Percentiles rank a stretch among this genome's conserved stretches.
phyloP scores from a whole-genome alignment of 2,888 invertebrate species.

The Mythimna ferrago region DNA sequence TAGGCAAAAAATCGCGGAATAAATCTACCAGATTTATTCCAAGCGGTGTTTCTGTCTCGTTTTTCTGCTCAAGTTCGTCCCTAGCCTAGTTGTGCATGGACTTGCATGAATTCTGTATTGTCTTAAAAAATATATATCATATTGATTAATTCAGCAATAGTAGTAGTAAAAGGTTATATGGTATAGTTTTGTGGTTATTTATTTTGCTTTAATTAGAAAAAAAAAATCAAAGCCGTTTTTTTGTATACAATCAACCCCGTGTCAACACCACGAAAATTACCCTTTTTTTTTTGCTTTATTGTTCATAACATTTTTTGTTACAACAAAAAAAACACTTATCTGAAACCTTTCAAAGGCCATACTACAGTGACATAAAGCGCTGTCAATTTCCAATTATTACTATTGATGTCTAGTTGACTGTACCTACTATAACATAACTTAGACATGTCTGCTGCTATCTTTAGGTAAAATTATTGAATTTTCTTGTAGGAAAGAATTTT shows the following conservation, averaged over 20 bases:
- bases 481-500: not conserved
- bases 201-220: not conserved
- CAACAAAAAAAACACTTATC: too few species aligned
- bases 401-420: not conserved
- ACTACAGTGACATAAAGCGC: not conserved
- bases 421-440: slow-evolving; percentile 34
- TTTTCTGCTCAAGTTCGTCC: not conserved
- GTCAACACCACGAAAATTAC: not conserved
- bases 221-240: not conserved
- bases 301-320: too few species aligned
- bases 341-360: too few species aligned
- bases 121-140: not conserved
- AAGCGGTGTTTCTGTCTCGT: too few species aligned
- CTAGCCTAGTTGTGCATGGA: not conserved
- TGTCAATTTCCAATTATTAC: not conserved
- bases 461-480: slow-evolving; percentile 7
- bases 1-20: too few species aligned
- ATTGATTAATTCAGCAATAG: not conserved
- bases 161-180: not conserved
- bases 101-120: slow-evolving; percentile 16
- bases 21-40: too few species aligned
- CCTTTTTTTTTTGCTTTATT: too few species aligned
- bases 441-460: slow-evolving; percentile 39
- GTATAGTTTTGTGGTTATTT: not conserved
- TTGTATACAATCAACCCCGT: not conserved